Evolutionary conservation across 2,888 invertebrate genomes (phyloP), one percentile per base, ranked within the genome.

Genomic region (Tupiocoris notatus): DNA sequence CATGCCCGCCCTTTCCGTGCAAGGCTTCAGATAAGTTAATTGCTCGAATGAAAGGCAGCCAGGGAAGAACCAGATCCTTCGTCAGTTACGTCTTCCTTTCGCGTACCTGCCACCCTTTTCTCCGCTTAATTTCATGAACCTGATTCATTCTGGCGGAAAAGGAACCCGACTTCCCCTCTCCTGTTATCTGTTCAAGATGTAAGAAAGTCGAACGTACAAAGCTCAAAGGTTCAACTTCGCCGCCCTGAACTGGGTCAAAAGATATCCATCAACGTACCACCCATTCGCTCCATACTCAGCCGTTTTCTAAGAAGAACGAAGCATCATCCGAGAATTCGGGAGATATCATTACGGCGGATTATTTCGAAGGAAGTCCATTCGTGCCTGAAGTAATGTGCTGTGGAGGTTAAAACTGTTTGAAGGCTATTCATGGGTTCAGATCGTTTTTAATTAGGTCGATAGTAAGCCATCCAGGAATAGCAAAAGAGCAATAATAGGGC

Each of bases 91-190:
- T n/a, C n/a, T 59, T n/a, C 59, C 18, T 59, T 59, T 18, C 18
- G 59, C 59, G 39, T 39, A 39, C 39, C 39, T 39, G 39, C 12
- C 39, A 39, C 39, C 67, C 68, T 21, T 62, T 17, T 62, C 21
- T 62, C 62, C 20, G 24, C 73, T 73, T 73, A 73, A 73, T 73
- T 73, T 73, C 73, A 73, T 73, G 73, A 73, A 63, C 73, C 62
- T 61, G 73, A 73, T 73, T 73, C 73, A 54, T 61, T 39, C 71
- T 16, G 62, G 71, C 20, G 71, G 71, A 71, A 71, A 71, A 61
- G 70, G 62, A 57, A 73, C 20, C 62, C 39, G 39, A 39, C 39
- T 39, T 12, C 39, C 39, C n/a, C n/a, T n/a, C n/a, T n/a, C n/a
- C n/a, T n/a, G n/a, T n/a, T n/a, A n/a, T n/a, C n/a, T n/a, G n/a